Conservation (phyloP, 2,888 invertebrate genomes). For the Graphium colonna region DNA sequence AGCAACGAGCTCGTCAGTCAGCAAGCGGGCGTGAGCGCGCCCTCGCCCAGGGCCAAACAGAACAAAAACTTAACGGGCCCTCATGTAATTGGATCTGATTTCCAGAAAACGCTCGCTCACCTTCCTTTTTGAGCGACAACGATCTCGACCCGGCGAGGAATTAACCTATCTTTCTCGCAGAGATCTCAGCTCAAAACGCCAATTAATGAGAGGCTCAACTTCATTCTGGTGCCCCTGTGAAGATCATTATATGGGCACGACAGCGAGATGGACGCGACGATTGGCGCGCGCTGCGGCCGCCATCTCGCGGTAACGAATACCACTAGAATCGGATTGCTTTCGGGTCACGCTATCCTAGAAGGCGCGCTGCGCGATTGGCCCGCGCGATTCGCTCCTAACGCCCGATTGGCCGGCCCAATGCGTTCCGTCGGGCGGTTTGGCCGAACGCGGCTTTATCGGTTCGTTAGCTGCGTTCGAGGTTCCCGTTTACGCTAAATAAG, state of each 20-base stretch:
- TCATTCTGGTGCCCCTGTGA: conserved; percentile 79
- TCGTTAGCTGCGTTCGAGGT: conserved; percentile 70
- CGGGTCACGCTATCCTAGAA: conserved; percentile 79
- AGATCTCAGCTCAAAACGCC: conserved; percentile 80
- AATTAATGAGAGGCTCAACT: conserved; percentile 80
- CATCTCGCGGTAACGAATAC: conserved; percentile 78
- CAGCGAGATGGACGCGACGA: conserved; percentile 78
- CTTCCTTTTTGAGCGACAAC: conserved; percentile 78
- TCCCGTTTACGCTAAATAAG: conserved; percentile 75
- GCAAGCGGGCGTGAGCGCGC: conserved; percentile 55
- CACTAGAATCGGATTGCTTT: conserved; percentile 73
- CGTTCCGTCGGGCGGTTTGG: conserved; percentile 62
- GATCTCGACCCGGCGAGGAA: conserved; percentile 76
- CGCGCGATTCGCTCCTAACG: conserved; percentile 65
- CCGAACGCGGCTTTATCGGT: conserved; percentile 63
- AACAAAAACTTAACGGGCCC: conserved; percentile 76
- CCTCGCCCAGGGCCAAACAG: conserved; percentile 65
- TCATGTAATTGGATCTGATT: conserved; percentile 80
- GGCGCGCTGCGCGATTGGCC: conserved; percentile 66
- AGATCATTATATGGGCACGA: conserved; percentile 80
- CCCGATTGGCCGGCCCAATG: conserved; percentile 68
- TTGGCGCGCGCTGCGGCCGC: conserved; percentile 71
- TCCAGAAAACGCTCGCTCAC: conserved; percentile 77
- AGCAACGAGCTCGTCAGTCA: conserved; percentile 60
- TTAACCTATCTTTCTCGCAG: conserved; percentile 78